These are phyloP conservation scores for Aphrophora alni DNA, from an alignment of 2,888 invertebrate species.

Conservation along the genomic window DNA sequence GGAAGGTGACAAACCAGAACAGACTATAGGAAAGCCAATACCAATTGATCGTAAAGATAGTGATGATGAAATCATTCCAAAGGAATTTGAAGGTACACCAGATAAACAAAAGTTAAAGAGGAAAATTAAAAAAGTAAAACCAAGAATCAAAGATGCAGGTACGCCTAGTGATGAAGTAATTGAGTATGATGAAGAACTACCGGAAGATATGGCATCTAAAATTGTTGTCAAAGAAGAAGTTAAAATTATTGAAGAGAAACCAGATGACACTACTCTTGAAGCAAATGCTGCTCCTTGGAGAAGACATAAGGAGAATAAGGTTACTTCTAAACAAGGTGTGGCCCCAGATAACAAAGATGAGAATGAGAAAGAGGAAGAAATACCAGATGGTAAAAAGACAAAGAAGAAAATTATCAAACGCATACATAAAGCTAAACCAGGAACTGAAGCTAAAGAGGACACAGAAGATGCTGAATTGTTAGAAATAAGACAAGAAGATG, in stretches of 20 bases:
- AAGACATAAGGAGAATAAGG: background rate
- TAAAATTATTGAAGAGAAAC: background rate
- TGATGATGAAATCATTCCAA: slow-evolving; percentile 47
- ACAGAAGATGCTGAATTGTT: background rate
- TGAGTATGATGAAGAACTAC: too few relatives aligned
- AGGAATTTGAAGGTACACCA: slow-evolving; percentile 47
- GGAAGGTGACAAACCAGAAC: slow-evolving; percentile 46
- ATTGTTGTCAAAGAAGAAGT: background rate
- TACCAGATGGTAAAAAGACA: background rate
- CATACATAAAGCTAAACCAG: background rate
- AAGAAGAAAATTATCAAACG: background rate
- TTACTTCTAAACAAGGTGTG: background rate
- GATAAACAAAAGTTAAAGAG: slow-evolving; percentile 40
- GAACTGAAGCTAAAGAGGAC: background rate
- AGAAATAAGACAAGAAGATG: background rate
- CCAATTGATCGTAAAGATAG: slow-evolving; percentile 52
- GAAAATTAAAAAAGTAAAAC: slow-evolving; percentile 22
- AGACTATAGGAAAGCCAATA: slow-evolving; percentile 52
- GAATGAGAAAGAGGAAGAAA: slow-evolving; percentile 55
- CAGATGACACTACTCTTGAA: too few relatives aligned
- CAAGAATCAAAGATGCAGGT: too few relatives aligned
- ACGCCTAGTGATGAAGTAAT: too few relatives aligned
- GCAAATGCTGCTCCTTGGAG: background rate
- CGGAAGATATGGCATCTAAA: too few relatives aligned
- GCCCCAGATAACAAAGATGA: background rate